Evolutionary conservation across 2,113 vertebrate species (phyloP), one percentile per base, ranked within the genome.

Genomic region (Natator depressus): DNA sequence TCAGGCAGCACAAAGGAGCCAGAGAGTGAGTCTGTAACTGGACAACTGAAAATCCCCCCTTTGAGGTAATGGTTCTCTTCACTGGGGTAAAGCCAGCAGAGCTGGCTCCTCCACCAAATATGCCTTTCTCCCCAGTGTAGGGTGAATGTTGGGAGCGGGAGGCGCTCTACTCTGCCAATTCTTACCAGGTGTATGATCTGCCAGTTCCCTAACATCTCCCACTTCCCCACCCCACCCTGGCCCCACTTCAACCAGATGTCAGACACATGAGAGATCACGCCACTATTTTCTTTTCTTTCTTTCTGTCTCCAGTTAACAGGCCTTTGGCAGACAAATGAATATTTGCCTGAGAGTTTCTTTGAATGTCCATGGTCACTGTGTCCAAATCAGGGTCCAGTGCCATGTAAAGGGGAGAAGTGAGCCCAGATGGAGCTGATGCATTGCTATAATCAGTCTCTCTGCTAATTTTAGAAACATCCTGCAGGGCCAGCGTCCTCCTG

Each of bases 391-490:
- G 31, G 62, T 75, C 87, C 85, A 20, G 81, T 91, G 84, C 87
- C 85, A 69, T 92, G 89, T 85, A 93, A 91, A 54, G 2, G 51
- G 59, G 47, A 88, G 88, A 95, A 91, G 96, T 72, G 88, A 96
- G 59, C 13, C 35, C 65, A 89, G 89, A 84, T 59, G 84, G 84
- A 91, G 92, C 82, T 95, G 88, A 87, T 90, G 24, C 72, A 42
- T 49, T 75, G 17, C 88, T 75, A 91, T 84, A 94, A 94, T 91
- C 91, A 96, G 92, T 88, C 95, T 89, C 95, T 96, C 84, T 80
- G 81, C 92, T 95, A 50, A 97, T 96, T 96, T 96, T 94, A 96
- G 95, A 95, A 95, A 82, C 93, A 86, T 91, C 79, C 86, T 55
- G 49, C 83, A 96, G 91, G 93, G 92, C 93, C 90, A 92, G 81